Evolutionary conservation across 2,797 vertebrate species (phyloP), one percentile per base, ranked within the genome.

Genomic region (Malurus splendens): DNA sequence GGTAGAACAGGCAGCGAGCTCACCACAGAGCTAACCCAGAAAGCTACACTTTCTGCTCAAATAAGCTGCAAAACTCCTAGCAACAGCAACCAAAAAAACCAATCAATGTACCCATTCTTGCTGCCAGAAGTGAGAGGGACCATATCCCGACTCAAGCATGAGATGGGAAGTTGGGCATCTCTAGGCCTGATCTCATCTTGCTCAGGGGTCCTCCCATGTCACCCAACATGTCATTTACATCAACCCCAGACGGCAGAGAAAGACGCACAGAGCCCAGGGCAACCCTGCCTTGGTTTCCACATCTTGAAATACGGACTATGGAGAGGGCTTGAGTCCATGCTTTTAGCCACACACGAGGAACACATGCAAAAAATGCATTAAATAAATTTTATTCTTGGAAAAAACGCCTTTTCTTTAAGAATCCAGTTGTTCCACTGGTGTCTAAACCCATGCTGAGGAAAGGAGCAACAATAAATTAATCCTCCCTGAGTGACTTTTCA

Each of bases 311-410:
- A 72, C 1, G 0, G 56, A 33, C 70, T 19, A 6, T 0, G 0
- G 19, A 91, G 28, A 47, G 23, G 27, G 23, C 38, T 70, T 48
- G 18, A 70, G 42, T 52, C 41, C 9, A 3, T 12, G 24, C 20
- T 65, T 71, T 50, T 18, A 89, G 41, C 50, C 42, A 75, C 0
- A 1, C 22, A 44, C n/a, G 30, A 50, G 27, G 60, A 88, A 55
- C 48, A 59, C 4, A 32, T 13, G 7, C 2, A 18, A 51, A 52
- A 64, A 17, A 16, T 0, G 7, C 8, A 64, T 1, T 0, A 50
- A 79, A 52, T 47, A 10, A 3, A 42, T 45, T 51, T 61, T 36
- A 15, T 25, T 76, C 20, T 48, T 68, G 59, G 55, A 65, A 85
- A 92, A 87, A 87, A 81, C 1, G 4, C 9, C 7, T 42, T 54